Conservation (phyloP, 2,113 vertebrate genomes). For the Nothocercus julius region DNA sequence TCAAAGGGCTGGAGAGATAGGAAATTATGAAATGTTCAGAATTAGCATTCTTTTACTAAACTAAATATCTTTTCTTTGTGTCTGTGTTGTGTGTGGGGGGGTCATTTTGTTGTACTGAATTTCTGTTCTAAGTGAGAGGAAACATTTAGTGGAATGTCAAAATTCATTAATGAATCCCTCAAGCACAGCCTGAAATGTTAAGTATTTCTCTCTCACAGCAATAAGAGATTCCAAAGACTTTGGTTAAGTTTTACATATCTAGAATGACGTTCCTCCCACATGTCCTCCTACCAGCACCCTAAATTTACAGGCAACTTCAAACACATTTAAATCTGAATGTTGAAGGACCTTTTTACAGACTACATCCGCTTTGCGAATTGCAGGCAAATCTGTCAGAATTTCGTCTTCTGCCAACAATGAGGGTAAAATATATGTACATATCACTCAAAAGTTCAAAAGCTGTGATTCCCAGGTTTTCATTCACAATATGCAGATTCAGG, state of each 20-base stretch:
- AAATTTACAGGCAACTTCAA: conserved; percentile 32
- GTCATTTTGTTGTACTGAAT: neutral
- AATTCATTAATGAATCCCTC: conserved; percentile 3
- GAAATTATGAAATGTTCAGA: neutral
- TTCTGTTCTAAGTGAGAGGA: conserved; percentile 10
- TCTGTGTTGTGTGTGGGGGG: too few species aligned
- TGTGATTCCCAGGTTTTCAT: conserved; percentile 17
- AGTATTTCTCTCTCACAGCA: neutral
- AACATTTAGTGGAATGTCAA: neutral
- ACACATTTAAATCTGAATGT: conserved; percentile 11
- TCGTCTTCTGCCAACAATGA: conserved; percentile 22
- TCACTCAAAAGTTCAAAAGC: conserved; percentile 9
- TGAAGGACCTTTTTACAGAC: conserved; percentile 34
- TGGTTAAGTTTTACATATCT: neutral
- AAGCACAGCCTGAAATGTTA: conserved; percentile 21
- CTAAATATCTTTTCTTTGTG: neutral
- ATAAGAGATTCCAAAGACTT: conserved; percentile 10
- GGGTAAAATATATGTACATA: neutral
- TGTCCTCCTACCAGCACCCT: conserved; percentile 33
- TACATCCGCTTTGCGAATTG: conserved; percentile 1
- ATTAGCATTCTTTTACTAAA: neutral
- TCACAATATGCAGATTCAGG: neutral
- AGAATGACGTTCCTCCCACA: conserved; percentile 26
- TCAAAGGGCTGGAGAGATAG: neutral
- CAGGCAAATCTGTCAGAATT: conserved; percentile 41